A percentile compares a stretch with the other conserved stretches of the same genome.
These are phyloP conservation scores for Hesperophylax magnus DNA, from an alignment of 1,140 invertebrate genomes.

Conservation along the genomic window DNA sequence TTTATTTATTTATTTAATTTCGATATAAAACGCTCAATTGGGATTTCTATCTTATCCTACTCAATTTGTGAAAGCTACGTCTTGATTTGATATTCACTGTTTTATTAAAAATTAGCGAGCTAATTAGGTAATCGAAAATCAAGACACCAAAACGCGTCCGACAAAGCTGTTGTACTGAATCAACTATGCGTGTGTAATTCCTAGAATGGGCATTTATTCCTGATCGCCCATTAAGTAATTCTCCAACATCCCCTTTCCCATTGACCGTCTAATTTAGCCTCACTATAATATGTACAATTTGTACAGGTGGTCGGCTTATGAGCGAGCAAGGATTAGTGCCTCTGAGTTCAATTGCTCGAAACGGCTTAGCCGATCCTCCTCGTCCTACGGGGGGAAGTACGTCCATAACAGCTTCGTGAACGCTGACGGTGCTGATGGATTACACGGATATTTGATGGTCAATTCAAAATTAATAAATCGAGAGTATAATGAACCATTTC, in stretches of 20 bases:
- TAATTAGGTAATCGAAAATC: too few relatives aligned
- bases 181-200: slow-evolving; percentile 22
- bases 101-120: too few relatives aligned
- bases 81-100: background rate
- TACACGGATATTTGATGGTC: too few relatives aligned
- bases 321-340: slow-evolving; percentile 55
- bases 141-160: too few relatives aligned
- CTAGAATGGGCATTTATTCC: slow-evolving; percentile 25
- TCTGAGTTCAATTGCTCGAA: slow-evolving; percentile 57
- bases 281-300: background rate
- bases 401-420: background rate
- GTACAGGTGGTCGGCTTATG: slow-evolving; percentile 52
- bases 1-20: too few relatives aligned
- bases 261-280: slow-evolving; percentile 8
- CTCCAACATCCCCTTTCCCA: background rate
- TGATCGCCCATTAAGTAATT: slow-evolving; percentile 32
- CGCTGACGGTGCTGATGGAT: too few relatives aligned
- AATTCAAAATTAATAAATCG: too few relatives aligned
- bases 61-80: too few relatives aligned
- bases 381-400: background rate
- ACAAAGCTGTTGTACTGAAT: background rate
- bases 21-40: too few relatives aligned
- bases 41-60: too few relatives aligned
- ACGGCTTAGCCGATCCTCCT: slow-evolving; percentile 44
- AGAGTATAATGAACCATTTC: too few relatives aligned